phyloP scores from a whole-genome alignment of 2,888 invertebrate species.

The Perdita meconis region DNA sequence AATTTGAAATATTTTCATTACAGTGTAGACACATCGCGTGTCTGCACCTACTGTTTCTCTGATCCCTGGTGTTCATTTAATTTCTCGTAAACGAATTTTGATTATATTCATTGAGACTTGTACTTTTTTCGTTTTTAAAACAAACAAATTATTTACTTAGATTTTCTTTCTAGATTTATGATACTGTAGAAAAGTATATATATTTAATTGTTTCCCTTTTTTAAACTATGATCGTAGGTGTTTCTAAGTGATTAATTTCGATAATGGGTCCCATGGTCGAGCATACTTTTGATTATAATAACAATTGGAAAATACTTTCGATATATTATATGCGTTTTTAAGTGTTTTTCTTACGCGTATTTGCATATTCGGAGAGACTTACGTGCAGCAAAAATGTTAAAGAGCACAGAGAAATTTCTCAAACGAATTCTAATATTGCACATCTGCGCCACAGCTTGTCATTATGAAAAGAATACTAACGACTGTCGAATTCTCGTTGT shows the following conservation, averaged over 20 bases:
- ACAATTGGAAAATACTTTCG: background rate
- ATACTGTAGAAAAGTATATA: slow-evolving; percentile 13
- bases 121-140: slow-evolving; percentile 6
- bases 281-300: slow-evolving; percentile 7
- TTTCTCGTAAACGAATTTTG: slow-evolving; percentile 26
- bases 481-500: slow-evolving; percentile 13
- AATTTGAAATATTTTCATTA: background rate
- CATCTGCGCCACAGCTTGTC: slow-evolving; percentile 38
- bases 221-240: background rate
- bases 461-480: slow-evolving; percentile 54
- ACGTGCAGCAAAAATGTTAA: slow-evolving; percentile 24
- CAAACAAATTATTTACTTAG: slow-evolving; percentile 10
- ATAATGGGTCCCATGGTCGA: background rate
- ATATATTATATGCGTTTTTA: background rate
- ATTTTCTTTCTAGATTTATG: slow-evolving; percentile 36
- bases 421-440: slow-evolving; percentile 41
- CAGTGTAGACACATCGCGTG: background rate
- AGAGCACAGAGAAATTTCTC: slow-evolving; percentile 34
- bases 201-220: background rate
- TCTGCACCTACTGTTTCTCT: background rate
- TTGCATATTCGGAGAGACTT: slow-evolving; percentile 8
- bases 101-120: slow-evolving; percentile 34
- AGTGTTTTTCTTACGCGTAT: background rate
- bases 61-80: background rate
- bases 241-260: slow-evolving; percentile 3